Conservation (phyloP, 2,888 invertebrate species). For the Tortricodes alternella region DNA sequence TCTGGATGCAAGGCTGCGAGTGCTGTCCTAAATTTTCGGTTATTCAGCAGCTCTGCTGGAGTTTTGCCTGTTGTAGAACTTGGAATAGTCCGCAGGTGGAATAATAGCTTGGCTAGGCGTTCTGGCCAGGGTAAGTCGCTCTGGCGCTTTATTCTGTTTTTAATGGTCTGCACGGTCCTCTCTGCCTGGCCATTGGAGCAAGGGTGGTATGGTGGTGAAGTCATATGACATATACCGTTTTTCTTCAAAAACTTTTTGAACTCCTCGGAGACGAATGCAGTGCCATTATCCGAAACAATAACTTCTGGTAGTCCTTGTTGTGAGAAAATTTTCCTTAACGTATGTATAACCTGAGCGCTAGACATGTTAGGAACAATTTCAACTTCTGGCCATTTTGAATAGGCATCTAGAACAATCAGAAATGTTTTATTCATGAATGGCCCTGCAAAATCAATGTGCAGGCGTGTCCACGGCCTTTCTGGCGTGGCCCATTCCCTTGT, state of each 20-base stretch:
- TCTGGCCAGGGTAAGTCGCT: constrained; percentile 11
- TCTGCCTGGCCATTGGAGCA: constrained; percentile 26
- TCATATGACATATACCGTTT: constrained; percentile 22
- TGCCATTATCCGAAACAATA: constrained; percentile 29
- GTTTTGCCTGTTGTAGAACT: constrained; percentile 23
- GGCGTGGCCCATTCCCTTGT: not conserved
- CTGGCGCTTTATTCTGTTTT: constrained; percentile 19
- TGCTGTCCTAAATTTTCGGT: not conserved
- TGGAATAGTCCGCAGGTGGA: constrained; percentile 19
- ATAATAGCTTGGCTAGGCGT: constrained; percentile 28
- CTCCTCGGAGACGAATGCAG: constrained; percentile 25
- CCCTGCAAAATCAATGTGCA: not conserved
- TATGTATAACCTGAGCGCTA: not conserved
- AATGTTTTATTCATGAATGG: not conserved
- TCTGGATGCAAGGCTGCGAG: not conserved
- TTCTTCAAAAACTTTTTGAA: constrained; percentile 18
- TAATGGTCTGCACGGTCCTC: too few relatives aligned
- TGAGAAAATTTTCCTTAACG: constrained; percentile 26
- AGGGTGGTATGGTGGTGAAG: constrained; percentile 29
- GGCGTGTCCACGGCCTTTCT: not conserved
- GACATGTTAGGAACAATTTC: not conserved
- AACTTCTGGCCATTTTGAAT: too few relatives aligned
- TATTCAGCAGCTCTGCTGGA: constrained; percentile 19
- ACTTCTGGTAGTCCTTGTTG: constrained; percentile 21
- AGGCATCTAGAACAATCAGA: not conserved